These are phyloP conservation scores for Tetanocera ferruginea DNA, from an alignment of 2,888 invertebrate species.

Conservation along the genomic window DNA sequence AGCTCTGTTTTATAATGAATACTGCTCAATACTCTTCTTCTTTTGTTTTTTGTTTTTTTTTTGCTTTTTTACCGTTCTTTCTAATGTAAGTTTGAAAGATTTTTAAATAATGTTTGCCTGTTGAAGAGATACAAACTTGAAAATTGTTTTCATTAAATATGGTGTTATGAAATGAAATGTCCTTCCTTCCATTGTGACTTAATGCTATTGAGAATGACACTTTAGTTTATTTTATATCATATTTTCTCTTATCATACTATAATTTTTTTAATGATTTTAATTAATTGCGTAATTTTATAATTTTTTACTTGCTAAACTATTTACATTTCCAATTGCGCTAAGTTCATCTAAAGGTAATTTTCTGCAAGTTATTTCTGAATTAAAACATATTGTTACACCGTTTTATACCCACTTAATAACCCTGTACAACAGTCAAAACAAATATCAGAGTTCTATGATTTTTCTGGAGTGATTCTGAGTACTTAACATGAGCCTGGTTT, in stretches of 20 bases:
- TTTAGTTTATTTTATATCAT: neutral
- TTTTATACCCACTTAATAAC: neutral
- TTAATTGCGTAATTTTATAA: slow-evolving; percentile 15
- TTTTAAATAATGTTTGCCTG: neutral
- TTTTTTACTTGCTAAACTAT: slow-evolving; percentile 66
- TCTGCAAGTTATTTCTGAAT: slow-evolving; percentile 26
- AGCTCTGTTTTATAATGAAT: neutral
- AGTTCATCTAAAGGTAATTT: slow-evolving; percentile 69
- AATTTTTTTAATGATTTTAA: slow-evolving; percentile 14
- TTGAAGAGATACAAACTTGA: too few species aligned
- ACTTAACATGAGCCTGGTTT: too few species aligned
- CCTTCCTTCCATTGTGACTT: slow-evolving; percentile 20
- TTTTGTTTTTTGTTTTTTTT: neutral
- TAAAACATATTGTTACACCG: neutral
- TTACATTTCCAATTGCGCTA: slow-evolving; percentile 70
- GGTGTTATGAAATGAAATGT: slow-evolving; percentile 19
- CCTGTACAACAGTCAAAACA: too few species aligned
- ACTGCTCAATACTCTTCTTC: neutral
- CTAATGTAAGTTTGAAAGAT: neutral
- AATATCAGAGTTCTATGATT: too few species aligned
- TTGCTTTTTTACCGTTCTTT: neutral
- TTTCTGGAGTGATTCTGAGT: too few species aligned
- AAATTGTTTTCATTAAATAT: neutral
- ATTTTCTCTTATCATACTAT: neutral
- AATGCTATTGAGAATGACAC: neutral